Evolutionary conservation across 2,888 invertebrate species (phyloP), one percentile per base, ranked within the genome.

Genomic region (Nomada flava): DNA sequence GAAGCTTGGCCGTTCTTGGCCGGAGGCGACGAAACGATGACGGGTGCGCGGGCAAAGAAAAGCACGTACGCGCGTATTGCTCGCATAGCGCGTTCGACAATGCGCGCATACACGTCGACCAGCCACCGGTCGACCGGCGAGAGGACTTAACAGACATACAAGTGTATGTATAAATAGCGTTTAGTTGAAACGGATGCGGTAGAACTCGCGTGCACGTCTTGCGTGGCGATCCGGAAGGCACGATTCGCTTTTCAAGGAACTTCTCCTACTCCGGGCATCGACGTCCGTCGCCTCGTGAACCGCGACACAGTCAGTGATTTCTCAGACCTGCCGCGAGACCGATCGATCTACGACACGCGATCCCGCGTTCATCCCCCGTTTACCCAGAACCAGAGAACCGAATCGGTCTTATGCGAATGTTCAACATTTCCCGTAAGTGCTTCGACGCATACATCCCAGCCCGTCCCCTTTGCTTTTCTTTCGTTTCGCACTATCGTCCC

Each of bases 81-180:
- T 84, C 82, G 80, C 83, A 78, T 81, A 77, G 23, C 70, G 70
- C 26, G 26, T 52, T 85, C 86, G 87, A 89, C 88, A 85, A 87
- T 73, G 84, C 85, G 79, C 75, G 83, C 78, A 47, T 50, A 79
- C 70, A 79, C 71, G 69, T 55, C 59, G 63, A 79, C 76, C 74
- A 84, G 78, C 71, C 79, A 83, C 78, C 83, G 72, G 76, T 72
- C 86, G 77, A 47, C 2, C 74, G 80, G 84, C 86, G 74, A 88
- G 91, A 88, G 84, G 87, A 86, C 87, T 89, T 88, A 88, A 90
- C 91, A 84, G 88, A 87, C 90, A 84, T 91, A n/a, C n/a, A n/a
- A n/a, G n/a, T n/a, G n/a, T n/a, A n/a, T n/a, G n/a, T n/a, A 91
- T 91, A 91, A 91, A 91, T 91, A 91, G 91, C 91, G 89, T 79